Evolutionary conservation across 2,888 invertebrate species (phyloP), one percentile per base, ranked within the genome.

Genomic region (Sinodicranocentrus sp.): DNA sequence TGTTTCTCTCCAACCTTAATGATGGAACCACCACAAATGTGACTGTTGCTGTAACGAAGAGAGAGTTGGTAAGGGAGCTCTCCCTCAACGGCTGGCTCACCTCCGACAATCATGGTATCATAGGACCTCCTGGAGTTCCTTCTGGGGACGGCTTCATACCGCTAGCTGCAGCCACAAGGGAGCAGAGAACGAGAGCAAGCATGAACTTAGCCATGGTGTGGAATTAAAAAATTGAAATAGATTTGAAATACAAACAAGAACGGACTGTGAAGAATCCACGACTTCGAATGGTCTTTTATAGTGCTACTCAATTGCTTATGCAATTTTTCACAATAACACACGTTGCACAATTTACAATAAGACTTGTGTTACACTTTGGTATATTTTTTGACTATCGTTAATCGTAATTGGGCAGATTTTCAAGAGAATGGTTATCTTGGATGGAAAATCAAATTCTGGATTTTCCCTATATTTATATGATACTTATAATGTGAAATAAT

Each of bases 21-120:
- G 1, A 80, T 23, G 72, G 80, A 59, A 8, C 68, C 82, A 8
- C 82, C 82, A 26, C 82, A 82, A 6, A 33, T 25, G 68, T 75
- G 75, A 33, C 68, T 48, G 6, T 61, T 68, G 15, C 26, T 23
- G 23, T 17, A 44, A 10, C 48, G 82, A 17, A 80, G 44, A 10
- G 54, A 44, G 10, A 80, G n/a, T 67, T 85, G 85, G 63, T 82
- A 85, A 2, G 77, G 77, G n/a, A 85, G 57, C 23, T 57, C 67
- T 2, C 85, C 82, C 52, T 67, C 57, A 0, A 1, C 17, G 26
- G 78, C 82, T 15, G 61, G 39, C 39, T 82, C 48, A 28, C 84
- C 84, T 52, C 84, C 84, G 33, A 84, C 71, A 71, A 84, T 84
- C 33, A 21, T 61, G 75, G 48, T 39, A 8, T 13, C 39, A 39